Evolutionary conservation across 2,797 vertebrate genomes (phyloP).

Genomic region (Rhabdomys pumilio): DNA sequence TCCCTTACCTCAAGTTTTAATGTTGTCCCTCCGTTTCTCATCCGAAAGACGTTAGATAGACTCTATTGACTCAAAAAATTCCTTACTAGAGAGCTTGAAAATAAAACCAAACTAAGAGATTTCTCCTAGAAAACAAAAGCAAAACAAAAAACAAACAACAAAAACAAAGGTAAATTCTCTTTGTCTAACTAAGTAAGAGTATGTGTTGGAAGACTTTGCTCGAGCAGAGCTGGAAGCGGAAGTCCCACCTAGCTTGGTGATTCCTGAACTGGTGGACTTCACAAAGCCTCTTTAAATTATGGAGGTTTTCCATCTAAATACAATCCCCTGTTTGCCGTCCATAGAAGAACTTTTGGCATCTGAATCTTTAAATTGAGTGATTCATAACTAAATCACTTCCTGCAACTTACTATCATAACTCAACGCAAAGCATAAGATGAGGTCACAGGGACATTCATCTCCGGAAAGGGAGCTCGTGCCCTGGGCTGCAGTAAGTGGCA

Average conservation of each 20-base stretch:
- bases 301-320: conserved; percentile 84
- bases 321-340: conserved; percentile 83
- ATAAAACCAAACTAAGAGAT: conserved; percentile 2
- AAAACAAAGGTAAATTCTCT: conserved; percentile 79
- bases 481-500: conserved; percentile 76
- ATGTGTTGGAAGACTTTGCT: conserved; percentile 77
- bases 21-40: conserved; percentile 76
- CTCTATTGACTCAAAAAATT: conserved; percentile 71
- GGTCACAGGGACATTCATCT: conserved; percentile 85
- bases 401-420: conserved; percentile 88
- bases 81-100: conserved; percentile 79
- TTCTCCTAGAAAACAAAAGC: conserved; percentile 69
- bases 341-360: conserved; percentile 84
- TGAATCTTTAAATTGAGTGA: conserved; percentile 87
- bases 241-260: conserved; percentile 66
- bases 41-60: conserved; percentile 82
- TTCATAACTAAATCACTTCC: conserved; percentile 89
- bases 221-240: conserved; percentile 72
- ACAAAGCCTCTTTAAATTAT: conserved; percentile 79
- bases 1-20: conserved; percentile 76
- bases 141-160: conserved; percentile 70
- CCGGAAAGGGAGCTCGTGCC: conserved; percentile 80
- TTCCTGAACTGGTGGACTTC: conserved; percentile 75
- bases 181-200: conserved; percentile 84
- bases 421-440: conserved; percentile 86